These are phyloP conservation scores for Adrianichthys oophorus DNA, from an alignment of 2,797 vertebrate species.

Conservation along the genomic window DNA sequence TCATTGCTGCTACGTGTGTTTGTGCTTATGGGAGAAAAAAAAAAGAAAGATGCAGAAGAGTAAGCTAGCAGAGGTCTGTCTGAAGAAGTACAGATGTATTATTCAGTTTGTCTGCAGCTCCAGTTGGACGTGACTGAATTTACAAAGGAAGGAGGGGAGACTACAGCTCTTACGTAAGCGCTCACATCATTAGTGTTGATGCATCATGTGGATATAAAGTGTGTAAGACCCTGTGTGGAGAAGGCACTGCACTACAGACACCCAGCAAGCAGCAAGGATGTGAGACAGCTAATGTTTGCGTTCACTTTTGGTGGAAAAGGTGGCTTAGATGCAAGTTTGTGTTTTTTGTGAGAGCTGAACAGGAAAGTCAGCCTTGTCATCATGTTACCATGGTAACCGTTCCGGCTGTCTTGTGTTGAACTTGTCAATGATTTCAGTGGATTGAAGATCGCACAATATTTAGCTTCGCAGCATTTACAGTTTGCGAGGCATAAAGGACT, in stretches of 20 bases:
- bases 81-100: slow-evolving; percentile 75
- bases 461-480: slow-evolving; percentile 2
- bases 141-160: slow-evolving; percentile 73
- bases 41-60: slow-evolving; percentile 28
- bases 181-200: slow-evolving; percentile 63
- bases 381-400: slow-evolving; percentile 48
- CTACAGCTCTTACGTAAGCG: slow-evolving; percentile 67
- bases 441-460: slow-evolving; percentile 4
- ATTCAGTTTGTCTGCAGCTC: slow-evolving; percentile 79
- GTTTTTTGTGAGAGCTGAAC: slow-evolving; percentile 15
- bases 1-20: slow-evolving; percentile 23
- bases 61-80: slow-evolving; percentile 49
- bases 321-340: slow-evolving; percentile 8
- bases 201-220: slow-evolving; percentile 34
- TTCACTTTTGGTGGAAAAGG: neutral
- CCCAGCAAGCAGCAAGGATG: neutral
- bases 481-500: slow-evolving; percentile 8
- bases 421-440: slow-evolving; percentile 25
- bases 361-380: slow-evolving; percentile 14
- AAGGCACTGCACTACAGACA: neutral
- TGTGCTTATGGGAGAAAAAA: slow-evolving; percentile 23
- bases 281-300: neutral
- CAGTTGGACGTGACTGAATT: slow-evolving; percentile 80
- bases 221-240: slow-evolving; percentile 19
- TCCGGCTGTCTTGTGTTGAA: slow-evolving; percentile 21